phyloP scores from a whole-genome alignment of 2,888 invertebrate species.

The Ashinkailepas kermadecensis region DNA sequence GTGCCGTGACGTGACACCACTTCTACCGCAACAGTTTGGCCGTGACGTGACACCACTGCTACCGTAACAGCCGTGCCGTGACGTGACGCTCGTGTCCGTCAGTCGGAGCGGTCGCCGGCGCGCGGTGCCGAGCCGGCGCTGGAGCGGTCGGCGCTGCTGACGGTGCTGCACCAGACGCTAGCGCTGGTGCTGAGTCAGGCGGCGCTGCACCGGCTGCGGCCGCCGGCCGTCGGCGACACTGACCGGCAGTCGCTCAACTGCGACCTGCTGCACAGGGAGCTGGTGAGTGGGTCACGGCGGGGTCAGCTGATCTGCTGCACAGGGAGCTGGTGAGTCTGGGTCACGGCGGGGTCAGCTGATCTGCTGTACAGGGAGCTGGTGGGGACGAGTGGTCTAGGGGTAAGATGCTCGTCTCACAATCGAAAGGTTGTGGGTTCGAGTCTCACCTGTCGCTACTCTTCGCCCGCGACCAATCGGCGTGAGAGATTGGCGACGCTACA shows the following conservation, averaged over 20 bases:
- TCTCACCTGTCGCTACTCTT: no score
- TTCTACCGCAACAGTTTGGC: no score
- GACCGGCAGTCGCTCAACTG: background rate
- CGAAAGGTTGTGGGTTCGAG: no score
- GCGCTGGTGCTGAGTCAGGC: conserved; percentile 12
- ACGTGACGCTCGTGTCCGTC: background rate
- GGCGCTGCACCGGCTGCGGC: conserved; percentile 7
- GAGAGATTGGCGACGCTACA: no score
- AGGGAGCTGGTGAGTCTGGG: background rate
- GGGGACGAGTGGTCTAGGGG: no score
- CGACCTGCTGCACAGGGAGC: background rate
- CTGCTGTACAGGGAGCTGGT: no score
- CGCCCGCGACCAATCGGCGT: no score
- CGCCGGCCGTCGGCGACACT: background rate
- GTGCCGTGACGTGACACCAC: no score
- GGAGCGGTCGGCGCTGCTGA: background rate
- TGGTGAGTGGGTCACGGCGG: background rate
- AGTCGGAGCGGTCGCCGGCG: background rate
- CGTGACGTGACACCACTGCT: no score
- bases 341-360: no score
- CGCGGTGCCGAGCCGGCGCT: background rate
- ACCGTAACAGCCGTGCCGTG: no score
- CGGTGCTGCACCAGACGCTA: conserved; percentile 17
- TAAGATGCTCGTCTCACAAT: no score
- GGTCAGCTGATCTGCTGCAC: background rate